Conservation (phyloP, 2,797 vertebrate species). For the Helicolenus hilgendorfi region DNA sequence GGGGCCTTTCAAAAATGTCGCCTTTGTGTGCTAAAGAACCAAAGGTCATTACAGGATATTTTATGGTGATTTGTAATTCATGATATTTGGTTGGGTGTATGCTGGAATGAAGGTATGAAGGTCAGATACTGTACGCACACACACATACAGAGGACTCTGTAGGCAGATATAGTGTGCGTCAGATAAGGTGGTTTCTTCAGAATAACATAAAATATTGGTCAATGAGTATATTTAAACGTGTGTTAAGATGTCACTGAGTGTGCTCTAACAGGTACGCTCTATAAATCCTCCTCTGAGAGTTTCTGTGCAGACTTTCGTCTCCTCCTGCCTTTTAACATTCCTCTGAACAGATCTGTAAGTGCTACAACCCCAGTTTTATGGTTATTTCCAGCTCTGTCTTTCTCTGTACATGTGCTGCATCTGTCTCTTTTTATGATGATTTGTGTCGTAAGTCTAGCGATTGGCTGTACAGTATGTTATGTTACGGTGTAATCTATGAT, state of each 20-base stretch:
- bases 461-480: background rate
- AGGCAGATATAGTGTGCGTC: background rate
- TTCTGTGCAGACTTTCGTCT: slow-evolving; percentile 48
- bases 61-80: slow-evolving; percentile 31
- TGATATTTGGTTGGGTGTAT: slow-evolving; percentile 21
- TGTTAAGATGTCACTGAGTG: background rate
- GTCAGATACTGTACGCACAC: slow-evolving; percentile 34
- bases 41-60: slow-evolving; percentile 62
- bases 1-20: slow-evolving; percentile 18
- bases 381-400: slow-evolving; percentile 23
- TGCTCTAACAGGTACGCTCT: background rate
- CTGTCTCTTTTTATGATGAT: slow-evolving; percentile 41
- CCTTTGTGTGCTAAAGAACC: slow-evolving; percentile 60
- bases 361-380: slow-evolving; percentile 15
- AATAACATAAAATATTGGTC: background rate
- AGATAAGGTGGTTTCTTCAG: background rate
- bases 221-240: background rate
- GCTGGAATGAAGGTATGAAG: slow-evolving; percentile 60
- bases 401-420: background rate
- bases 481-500: slow-evolving; percentile 5
- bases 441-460: slow-evolving; percentile 6
- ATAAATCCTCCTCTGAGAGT: slow-evolving; percentile 57
- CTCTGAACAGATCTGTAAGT: slow-evolving; percentile 45
- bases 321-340: slow-evolving; percentile 68
- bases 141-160: background rate